phyloP scores from a whole-genome alignment of 2,888 invertebrate species.

The Oligia latruncula region DNA sequence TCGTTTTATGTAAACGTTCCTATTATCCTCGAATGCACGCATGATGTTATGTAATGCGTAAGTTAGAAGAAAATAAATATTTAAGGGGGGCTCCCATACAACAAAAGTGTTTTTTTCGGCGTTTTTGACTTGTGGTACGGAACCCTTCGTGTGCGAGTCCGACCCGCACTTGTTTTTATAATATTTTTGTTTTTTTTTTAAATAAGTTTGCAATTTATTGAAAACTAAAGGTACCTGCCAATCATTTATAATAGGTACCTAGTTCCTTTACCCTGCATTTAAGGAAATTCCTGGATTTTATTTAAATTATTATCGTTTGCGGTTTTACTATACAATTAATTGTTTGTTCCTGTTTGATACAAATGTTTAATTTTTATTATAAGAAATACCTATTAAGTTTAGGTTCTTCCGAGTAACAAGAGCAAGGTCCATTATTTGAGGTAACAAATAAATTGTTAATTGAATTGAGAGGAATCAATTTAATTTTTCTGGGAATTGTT shows the following conservation, averaged over 20 bases:
- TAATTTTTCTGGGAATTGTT: background rate
- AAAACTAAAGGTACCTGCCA: too few relatives aligned
- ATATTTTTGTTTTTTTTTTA: background rate
- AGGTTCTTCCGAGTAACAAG: conserved; percentile 9
- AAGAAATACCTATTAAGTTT: background rate
- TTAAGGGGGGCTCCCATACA: too few relatives aligned
- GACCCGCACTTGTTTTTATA: too few relatives aligned
- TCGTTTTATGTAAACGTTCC: too few relatives aligned
- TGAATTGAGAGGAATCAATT: conserved; percentile 9
- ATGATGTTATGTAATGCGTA: too few relatives aligned
- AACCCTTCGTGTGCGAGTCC: too few relatives aligned
- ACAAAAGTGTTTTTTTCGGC: too few relatives aligned
- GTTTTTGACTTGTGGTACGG: too few relatives aligned
- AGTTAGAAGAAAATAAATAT: too few relatives aligned
- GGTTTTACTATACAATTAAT: conserved; percentile 25
- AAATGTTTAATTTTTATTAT: background rate
- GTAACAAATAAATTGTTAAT: conserved; percentile 17
- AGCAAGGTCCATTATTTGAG: conserved; percentile 18
- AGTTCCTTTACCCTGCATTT: background rate
- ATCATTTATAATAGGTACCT: background rate
- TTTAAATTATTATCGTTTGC: background rate
- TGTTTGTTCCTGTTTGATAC: background rate
- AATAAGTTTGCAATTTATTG: background rate
- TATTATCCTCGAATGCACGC: too few relatives aligned
- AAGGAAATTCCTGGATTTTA: conserved; percentile 12